phyloP scores from a whole-genome alignment of 2,113 vertebrate species.

The Setophaga kirtlandii region DNA sequence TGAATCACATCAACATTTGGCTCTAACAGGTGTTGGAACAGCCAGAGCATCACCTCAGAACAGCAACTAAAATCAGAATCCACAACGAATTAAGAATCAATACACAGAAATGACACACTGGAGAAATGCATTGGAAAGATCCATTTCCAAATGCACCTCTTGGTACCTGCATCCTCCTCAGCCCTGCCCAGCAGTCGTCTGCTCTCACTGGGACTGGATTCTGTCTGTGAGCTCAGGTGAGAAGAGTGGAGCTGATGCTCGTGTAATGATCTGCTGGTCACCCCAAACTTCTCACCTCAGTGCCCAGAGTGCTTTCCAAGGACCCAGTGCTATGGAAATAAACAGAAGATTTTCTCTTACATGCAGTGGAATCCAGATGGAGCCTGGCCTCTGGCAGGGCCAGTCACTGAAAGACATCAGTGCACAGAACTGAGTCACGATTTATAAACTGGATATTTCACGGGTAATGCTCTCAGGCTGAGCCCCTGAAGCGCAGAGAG shows the following conservation, averaged over 20 bases:
- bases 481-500: neutral
- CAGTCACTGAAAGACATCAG: neutral
- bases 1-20: neutral
- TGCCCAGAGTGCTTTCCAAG: neutral
- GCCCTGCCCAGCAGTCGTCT: neutral
- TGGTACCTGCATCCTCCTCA: neutral
- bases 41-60: neutral
- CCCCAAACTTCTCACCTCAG: neutral
- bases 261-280: neutral
- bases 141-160: neutral
- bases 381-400: neutral
- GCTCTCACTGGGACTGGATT: neutral
- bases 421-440: neutral
- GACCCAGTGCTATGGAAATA: neutral
- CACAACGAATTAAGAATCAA: neutral
- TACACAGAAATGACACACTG: neutral
- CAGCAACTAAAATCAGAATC: neutral
- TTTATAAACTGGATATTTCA: neutral
- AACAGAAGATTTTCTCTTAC: neutral
- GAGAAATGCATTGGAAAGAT: neutral
- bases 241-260: neutral
- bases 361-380: neutral
- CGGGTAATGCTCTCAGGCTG: neutral
- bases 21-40: neutral
- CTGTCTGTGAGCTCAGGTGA: neutral